Percentiles rank a stretch among this genome's conserved stretches.
These are phyloP conservation scores for Microcebus jonahi DNA, from an alignment of 2,113 vertebrate species.

Conservation along the genomic window DNA sequence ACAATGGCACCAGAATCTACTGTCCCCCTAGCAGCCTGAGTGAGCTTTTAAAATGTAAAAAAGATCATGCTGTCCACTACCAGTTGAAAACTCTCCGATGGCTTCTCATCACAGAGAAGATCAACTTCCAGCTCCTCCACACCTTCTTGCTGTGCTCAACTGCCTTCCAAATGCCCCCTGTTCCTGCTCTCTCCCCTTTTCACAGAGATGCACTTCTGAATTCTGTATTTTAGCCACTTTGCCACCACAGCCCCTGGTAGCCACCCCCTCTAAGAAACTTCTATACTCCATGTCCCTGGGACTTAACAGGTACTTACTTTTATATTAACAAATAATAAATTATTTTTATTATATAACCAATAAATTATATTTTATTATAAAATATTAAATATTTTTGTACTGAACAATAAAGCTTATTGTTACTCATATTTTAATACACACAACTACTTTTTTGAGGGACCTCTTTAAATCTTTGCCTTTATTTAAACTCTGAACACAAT, in stretches of 20 bases:
- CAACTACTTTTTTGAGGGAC: neutral
- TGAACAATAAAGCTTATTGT: neutral
- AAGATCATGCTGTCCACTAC: neutral
- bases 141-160: neutral
- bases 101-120: neutral
- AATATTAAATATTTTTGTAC: neutral
- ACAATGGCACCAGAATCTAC: neutral
- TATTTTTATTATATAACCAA: neutral
- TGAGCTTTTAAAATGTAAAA: neutral
- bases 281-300: neutral
- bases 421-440: neutral
- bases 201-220: neutral
- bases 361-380: neutral
- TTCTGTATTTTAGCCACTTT: neutral
- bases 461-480: neutral
- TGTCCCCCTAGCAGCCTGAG: neutral
- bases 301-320: neutral
- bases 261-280: neutral
- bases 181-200: neutral
- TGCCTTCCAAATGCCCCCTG: rapidly evolving
- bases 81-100: neutral
- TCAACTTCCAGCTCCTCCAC: neutral
- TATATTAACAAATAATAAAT: neutral
- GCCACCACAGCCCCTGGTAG: neutral
- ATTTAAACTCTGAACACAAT: neutral